Evolutionary conservation across 2,888 invertebrate genomes (phyloP).

Genomic region (Nephrocerus scutellatus): DNA sequence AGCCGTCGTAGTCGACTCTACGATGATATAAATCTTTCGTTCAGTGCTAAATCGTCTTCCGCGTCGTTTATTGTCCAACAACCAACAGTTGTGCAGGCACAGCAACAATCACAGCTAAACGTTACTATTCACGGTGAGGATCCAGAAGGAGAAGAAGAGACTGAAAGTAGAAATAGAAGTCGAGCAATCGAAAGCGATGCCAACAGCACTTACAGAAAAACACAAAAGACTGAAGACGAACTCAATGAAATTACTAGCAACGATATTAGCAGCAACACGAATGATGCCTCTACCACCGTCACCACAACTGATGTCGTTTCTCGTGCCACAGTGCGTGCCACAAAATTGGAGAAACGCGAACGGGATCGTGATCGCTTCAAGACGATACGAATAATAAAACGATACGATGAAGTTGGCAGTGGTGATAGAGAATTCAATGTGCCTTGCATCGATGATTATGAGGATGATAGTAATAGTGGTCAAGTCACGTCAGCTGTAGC

Average conservation of each 20-base stretch:
- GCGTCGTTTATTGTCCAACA: constrained; percentile 13
- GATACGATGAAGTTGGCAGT: constrained; percentile 7
- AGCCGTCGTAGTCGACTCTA: constrained; percentile 45
- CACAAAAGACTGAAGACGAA: constrained; percentile 5
- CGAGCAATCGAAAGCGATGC: constrained; percentile 14
- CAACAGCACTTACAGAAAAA: constrained; percentile 6
- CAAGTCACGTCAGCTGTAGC: no score
- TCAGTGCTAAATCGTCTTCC: constrained; percentile 13
- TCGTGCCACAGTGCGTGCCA: no score
- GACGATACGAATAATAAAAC: constrained; percentile 44
- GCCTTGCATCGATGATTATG: constrained; percentile 44
- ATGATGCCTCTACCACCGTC: constrained; percentile 7
- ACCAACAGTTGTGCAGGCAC: no score
- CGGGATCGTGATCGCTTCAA: constrained; percentile 46
- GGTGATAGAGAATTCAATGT: constrained; percentile 35
- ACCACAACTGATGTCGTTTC: constrained; percentile 27
- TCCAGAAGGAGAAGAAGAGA: constrained; percentile 23
- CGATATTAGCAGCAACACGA: constrained; percentile 23
- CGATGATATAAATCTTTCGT: constrained; percentile 40
- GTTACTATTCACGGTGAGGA: background rate
- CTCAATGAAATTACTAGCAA: background rate
- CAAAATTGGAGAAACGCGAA: constrained; percentile 34
- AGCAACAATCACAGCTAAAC: constrained; percentile 15
- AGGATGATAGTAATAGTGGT: constrained; percentile 12
- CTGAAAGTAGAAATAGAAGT: constrained; percentile 19